A percentile compares a stretch with the other conserved stretches of the same genome.
Evolutionary conservation across 2,113 vertebrate species (phyloP).

Genomic region (Cyprinodon brontotheroides): DNA sequence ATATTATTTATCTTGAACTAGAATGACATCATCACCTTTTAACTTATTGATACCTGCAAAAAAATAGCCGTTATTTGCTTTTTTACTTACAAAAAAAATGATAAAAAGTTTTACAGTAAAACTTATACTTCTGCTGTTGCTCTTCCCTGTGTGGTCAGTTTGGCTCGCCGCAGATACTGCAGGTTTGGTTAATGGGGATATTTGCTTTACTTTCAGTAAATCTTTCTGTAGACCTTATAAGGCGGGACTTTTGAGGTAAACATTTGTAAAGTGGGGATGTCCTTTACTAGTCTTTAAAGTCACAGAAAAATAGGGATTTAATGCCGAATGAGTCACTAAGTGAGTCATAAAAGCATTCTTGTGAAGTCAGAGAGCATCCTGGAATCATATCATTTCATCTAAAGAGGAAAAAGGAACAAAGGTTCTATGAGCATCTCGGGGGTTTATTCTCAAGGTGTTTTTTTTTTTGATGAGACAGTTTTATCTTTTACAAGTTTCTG

Average conservation of each 20-base stretch:
- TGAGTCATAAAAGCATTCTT: background rate
- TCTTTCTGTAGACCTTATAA: background rate
- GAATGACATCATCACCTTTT: background rate
- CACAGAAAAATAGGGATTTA: background rate
- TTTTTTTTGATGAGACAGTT: background rate
- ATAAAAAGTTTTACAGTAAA: background rate
- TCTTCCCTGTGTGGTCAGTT: background rate
- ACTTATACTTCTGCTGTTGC: background rate
- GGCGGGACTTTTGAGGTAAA: background rate
- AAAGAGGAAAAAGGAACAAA: background rate
- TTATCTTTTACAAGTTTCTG: conserved; percentile 4
- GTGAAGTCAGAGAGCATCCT: background rate
- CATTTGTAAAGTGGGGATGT: background rate
- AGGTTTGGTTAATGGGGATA: background rate
- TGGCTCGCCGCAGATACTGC: background rate
- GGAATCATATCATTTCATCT: background rate
- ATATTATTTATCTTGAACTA: conserved; percentile 14
- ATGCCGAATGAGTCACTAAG: background rate
- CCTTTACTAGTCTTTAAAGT: background rate
- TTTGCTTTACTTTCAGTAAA: background rate
- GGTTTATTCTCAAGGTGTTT: background rate
- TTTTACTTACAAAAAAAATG: background rate
- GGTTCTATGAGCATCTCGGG: background rate
- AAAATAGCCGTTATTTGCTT: background rate
- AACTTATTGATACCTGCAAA: background rate